Base-by-base conservation (phyloP, 1,140 invertebrate species). In the Diprion similis region DNA sequence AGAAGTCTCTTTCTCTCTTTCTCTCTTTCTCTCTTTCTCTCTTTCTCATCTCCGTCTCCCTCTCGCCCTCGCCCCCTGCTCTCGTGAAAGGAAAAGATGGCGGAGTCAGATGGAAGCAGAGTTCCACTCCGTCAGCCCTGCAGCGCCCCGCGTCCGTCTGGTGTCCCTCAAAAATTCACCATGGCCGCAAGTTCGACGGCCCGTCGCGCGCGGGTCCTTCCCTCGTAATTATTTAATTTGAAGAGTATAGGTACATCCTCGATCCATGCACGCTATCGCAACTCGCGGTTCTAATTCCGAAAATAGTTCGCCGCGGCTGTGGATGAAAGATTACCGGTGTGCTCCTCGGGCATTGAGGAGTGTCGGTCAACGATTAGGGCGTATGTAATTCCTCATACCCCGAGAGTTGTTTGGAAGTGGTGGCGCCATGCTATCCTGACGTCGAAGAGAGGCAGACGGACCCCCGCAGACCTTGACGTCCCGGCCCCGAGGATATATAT, bases 111-210 rank as follows among this genome's bases (percentile, higher is more conserved):
- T 37, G 24, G 24, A 37, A 37, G 24, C 24, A 37, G 24, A 37
- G 24, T 37, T 37, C 24, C 2, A 37, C 24, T 37, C 24, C 73
- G 51, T 73, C 73, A 67, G 76, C 77, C 24, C 78, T 78, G 74
- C 76, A 73, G 78, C 71, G 72, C 77, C 76, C 77, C 75, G 71
- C 75, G 78, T 77, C 24, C 24, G 24, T 37, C 24, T 6, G 24
- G 24, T 37, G 24, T 37, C 24, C 24, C 24, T 37, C 1, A 37
- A 37, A 37, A 37, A 37, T 37, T 37, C 78, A 81, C 80, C 78
- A 81, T 78, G 78, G 73, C 78, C 72, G 81, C 78, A 81, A 83
- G 81, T 76, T 80, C 78, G 77, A 76, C 79, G 80, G 80, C 45
- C 75, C 69, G 77, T 78, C 24, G 24, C 24, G 24, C 24, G 24